A percentile compares a stretch with the other conserved stretches of the same genome.
These are phyloP conservation scores for Hephaestus fuliginosus DNA, from an alignment of 2,797 vertebrate species.

Conservation along the genomic window DNA sequence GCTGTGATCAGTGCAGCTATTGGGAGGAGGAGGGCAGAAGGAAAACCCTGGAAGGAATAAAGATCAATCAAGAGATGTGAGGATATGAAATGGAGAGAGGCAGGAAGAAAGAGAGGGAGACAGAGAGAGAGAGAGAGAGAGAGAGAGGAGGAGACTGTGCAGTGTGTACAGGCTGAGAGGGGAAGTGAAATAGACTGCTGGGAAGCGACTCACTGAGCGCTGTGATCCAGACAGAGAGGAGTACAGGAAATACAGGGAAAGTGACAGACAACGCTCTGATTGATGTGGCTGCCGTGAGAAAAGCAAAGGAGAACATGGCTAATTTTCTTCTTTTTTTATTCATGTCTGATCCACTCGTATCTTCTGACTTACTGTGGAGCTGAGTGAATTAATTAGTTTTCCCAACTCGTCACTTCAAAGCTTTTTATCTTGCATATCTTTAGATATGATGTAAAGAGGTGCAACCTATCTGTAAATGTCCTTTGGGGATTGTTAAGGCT, in stretches of 20 bases:
- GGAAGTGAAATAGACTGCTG: slow-evolving; percentile 47
- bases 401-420: slow-evolving; percentile 33
- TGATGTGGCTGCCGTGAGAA: slow-evolving; percentile 24
- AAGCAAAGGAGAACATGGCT: slow-evolving; percentile 19
- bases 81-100: slow-evolving; percentile 40
- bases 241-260: slow-evolving; percentile 47
- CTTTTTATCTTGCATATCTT: slow-evolving; percentile 22
- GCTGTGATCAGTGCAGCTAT: slow-evolving; percentile 60
- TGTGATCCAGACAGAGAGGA: slow-evolving; percentile 49
- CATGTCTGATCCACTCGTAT: slow-evolving; percentile 18
- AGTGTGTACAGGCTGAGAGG: slow-evolving; percentile 19
- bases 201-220: slow-evolving; percentile 45
- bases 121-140: slow-evolving; percentile 20
- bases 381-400: slow-evolving; percentile 42
- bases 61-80: slow-evolving; percentile 57
- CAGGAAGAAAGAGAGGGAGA: slow-evolving; percentile 23
- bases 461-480: background rate
- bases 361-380: slow-evolving; percentile 14
- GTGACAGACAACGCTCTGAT: slow-evolving; percentile 44
- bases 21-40: slow-evolving; percentile 42
- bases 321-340: slow-evolving; percentile 25
- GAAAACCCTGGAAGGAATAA: slow-evolving; percentile 52
- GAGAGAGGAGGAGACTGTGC: slow-evolving; percentile 36
- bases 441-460: slow-evolving; percentile 51
- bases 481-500: slow-evolving; percentile 32